These are phyloP conservation scores for Sacculina carcini DNA, from an alignment of 2,888 invertebrate genomes.

Conservation along the genomic window DNA sequence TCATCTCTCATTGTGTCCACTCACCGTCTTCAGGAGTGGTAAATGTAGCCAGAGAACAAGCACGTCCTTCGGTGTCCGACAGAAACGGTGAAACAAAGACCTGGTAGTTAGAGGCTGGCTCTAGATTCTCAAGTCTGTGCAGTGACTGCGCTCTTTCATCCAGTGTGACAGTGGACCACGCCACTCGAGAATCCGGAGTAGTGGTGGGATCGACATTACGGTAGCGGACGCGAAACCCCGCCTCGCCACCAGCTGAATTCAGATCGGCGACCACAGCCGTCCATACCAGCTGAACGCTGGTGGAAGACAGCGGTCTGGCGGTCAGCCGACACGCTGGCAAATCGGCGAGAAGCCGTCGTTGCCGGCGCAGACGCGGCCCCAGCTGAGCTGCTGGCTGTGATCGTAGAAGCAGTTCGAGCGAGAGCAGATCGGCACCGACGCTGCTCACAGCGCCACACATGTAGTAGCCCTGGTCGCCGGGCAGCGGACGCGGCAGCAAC, in stretches of 20 bases:
- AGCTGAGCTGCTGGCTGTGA: background rate
- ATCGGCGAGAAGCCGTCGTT: background rate
- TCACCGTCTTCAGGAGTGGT: background rate
- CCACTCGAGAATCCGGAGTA: too few relatives aligned
- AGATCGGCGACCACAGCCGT: background rate
- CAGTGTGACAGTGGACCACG: background rate
- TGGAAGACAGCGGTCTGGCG: background rate
- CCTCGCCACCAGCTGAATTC: background rate
- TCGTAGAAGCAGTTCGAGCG: background rate
- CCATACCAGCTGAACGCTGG: background rate
- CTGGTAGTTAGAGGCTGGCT: background rate
- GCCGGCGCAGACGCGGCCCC: background rate
- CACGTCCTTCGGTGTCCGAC: background rate
- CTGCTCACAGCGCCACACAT: background rate
- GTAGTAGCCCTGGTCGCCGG: slow-evolving; percentile 4
- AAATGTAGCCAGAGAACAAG: background rate
- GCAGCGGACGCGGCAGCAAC: slow-evolving; percentile 1
- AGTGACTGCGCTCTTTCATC: background rate
- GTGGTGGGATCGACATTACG: too few relatives aligned
- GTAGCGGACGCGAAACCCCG: background rate
- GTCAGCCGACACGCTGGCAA: background rate
- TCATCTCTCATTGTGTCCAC: too few relatives aligned
- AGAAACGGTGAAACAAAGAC: background rate
- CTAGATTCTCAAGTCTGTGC: background rate
- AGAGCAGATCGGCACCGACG: background rate